Evolutionary conservation across 2,888 invertebrate genomes (phyloP), one percentile per base, ranked within the genome.

Genomic region (Brenthis daphne): DNA sequence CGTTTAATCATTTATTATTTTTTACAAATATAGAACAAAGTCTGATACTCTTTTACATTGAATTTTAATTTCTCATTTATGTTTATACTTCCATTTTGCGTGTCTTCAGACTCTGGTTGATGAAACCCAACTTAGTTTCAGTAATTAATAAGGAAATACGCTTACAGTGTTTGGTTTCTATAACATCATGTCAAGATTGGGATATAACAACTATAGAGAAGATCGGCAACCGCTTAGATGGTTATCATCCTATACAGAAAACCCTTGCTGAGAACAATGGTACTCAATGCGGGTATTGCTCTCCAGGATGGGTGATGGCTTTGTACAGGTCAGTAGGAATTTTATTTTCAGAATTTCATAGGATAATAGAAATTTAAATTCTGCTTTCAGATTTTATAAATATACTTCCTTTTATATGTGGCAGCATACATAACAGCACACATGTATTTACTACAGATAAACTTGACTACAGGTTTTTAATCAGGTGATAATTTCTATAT

Each of bases 271-370:
- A 93, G 53, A 88, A 93, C 77, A 94, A 95, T 82, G 96, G 95
- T 1, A 94, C 94, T 0, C 96, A 96, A 80, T 96, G 96, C 80
- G 96, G 96, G 0, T 95, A 93, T 78, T 96, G 96, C 80, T 94
- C 94, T 16, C 95, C 96, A 0, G 96, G 95, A 3, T 95, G 96
- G 94, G 93, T 96, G 56, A 96, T 96, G 95, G 94, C 94, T 75
- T 95, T 96, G 67, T 70, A 72, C 55, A 70, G 70, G 70, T 70
- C 24, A 50, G 29, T 6, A 29, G 0, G 24, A 3, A 14, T n/a
- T 29, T 43, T 43, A 43, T 11, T 43, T 43, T 11, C 37, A 33
- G 6, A 33, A 13, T 33, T 53, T n/a, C 20, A 54, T 20, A 20
- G 24, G 12, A 11, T 11, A 6, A 20, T 20, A 12, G 11, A 11